Base-by-base conservation (phyloP, 2,797 vertebrate species). In the Crenichthys baileyi region DNA sequence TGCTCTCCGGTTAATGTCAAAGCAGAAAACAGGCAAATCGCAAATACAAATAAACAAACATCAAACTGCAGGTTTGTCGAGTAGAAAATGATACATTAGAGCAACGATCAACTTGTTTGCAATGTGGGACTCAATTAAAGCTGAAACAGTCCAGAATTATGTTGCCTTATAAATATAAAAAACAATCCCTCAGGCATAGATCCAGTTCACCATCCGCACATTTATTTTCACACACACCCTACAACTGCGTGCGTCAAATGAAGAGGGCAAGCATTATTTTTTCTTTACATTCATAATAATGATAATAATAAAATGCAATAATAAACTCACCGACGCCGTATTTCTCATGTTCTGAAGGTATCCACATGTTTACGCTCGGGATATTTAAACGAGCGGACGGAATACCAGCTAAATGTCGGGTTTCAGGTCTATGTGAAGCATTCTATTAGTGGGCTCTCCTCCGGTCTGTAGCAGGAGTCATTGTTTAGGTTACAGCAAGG, bases 321-420 rank as follows among this genome's bases (percentile, higher is more conserved):
- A 86, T 86, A 83, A 94, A 96, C 98, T 98, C 95, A 99, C 98
- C 98, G 93, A 98, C 98, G 94, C 98, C 98, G 96, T 98, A 99
- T 96, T 99, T 99, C 88, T 99, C 98, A 88, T 98, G 96, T 79
- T 99, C 98, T 73, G 98, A 98, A 77, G 98, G 98, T 93, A 97
- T 97, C 98, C 98, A 99, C 98, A 99, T 99, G 92, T 91, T 95
- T 87, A 92, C 78, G 84, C 74, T 89, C 63, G 85, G 88, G 63
- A 70, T 90, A 84, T 90, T 89, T 82, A 94, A 74, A 85, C 84
- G 77, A 92, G 81, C 3, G 75, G 87, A 87, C 77, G 85, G 86
- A 88, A 86, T 72, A 87, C 90, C 88, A 83, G 89, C 82, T 87
- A 86, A 89, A 89, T 26, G 85, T 82, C 82, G 83, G 87, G 55